These are phyloP conservation scores for Pomatostomus ruficeps DNA, from an alignment of 2,113 vertebrate species.

Conservation along the genomic window DNA sequence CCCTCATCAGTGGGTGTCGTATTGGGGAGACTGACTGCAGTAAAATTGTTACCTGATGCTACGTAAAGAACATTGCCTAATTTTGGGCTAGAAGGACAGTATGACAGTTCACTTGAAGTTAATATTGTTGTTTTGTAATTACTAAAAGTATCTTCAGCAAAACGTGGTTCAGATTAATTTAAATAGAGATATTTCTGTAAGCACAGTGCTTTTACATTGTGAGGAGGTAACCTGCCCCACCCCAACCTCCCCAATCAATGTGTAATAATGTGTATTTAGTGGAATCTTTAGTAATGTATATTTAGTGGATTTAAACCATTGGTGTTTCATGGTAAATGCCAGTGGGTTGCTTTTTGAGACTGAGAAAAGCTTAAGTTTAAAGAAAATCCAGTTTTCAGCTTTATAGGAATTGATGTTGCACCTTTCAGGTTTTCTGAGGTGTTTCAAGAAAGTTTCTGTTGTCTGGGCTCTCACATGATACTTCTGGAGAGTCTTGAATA, in stretches of 20 bases:
- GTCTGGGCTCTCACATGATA: background rate
- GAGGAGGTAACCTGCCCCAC: background rate
- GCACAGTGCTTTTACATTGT: background rate
- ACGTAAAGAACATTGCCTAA: background rate
- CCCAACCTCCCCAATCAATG: no score
- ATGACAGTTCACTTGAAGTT: background rate
- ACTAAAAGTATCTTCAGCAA: background rate
- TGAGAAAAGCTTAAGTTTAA: background rate
- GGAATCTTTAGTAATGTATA: rapidly evolving
- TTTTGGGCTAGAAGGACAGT: background rate
- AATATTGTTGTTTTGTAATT: background rate
- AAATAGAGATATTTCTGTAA: background rate
- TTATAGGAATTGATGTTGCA: background rate
- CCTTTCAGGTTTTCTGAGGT: background rate
- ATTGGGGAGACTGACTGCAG: background rate
- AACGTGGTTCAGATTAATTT: background rate
- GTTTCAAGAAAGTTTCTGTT: background rate
- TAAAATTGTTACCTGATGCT: background rate
- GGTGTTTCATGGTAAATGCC: background rate
- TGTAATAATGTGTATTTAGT: background rate
- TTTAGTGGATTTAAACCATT: background rate
- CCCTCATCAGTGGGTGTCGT: rapidly evolving
- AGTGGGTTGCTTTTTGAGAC: background rate
- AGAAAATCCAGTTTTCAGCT: background rate
- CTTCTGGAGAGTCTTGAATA: background rate